Percentiles rank a stretch among this genome's conserved stretches.
These are phyloP conservation scores for Spheniscus mendiculus DNA, from an alignment of 2,113 vertebrate genomes.

Conservation along the genomic window DNA sequence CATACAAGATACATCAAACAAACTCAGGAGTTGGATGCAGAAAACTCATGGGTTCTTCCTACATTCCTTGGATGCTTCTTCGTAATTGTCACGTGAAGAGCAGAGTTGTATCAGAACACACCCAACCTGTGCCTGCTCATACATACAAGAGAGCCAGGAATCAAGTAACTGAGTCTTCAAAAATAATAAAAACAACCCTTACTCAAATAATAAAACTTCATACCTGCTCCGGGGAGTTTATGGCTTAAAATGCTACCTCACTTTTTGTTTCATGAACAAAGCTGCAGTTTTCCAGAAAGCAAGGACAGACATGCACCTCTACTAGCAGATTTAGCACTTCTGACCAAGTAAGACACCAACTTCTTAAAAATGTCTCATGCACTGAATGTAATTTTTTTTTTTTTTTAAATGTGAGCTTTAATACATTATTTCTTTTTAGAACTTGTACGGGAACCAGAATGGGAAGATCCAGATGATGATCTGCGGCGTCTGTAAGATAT, in stretches of 20 bases:
- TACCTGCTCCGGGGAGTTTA: conserved; percentile 59
- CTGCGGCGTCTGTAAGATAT: conserved; percentile 88
- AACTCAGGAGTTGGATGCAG: background rate
- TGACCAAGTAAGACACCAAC: conserved; percentile 81
- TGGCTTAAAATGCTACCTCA: conserved; percentile 84
- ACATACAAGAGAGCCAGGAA: background rate
- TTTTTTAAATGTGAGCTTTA: conserved; percentile 68
- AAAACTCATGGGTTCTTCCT: background rate
- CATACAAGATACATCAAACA: background rate
- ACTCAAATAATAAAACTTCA: conserved; percentile 6
- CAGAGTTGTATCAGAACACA: background rate
- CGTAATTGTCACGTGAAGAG: background rate
- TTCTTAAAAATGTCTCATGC: conserved; percentile 82
- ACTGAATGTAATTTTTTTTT: conserved; percentile 64
- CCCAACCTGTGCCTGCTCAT: background rate
- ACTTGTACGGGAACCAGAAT: conserved; percentile 94
- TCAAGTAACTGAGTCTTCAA: background rate
- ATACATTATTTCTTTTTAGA: conserved; percentile 94
- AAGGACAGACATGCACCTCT: conserved; percentile 82
- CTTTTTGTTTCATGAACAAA: conserved; percentile 71
- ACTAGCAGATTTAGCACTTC: conserved; percentile 79
- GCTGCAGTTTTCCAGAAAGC: conserved; percentile 76
- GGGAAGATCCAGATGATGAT: conserved; percentile 94
- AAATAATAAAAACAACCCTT: background rate
- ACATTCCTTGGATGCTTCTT: background rate